Evolutionary conservation across 2,888 invertebrate species (phyloP).

Genomic region (Agrilus mali): DNA sequence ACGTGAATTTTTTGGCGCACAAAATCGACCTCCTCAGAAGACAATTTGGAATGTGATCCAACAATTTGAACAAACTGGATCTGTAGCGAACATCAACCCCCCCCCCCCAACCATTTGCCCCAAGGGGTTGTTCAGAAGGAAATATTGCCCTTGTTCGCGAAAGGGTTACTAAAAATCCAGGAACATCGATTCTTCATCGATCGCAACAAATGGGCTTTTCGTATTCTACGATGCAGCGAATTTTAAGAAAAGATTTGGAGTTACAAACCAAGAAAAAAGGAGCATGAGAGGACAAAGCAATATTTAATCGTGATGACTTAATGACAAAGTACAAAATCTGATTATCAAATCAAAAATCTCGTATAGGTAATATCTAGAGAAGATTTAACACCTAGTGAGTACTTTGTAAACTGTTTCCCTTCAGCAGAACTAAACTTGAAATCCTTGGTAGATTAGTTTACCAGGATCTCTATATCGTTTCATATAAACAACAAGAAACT

Average conservation of each 20-base stretch:
- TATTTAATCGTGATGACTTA: no score
- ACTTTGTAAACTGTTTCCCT: no score
- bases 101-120: neutral
- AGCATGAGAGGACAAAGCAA: no score
- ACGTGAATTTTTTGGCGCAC: neutral
- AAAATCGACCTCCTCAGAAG: neutral
- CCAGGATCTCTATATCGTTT: constrained; percentile 1
- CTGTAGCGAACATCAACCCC: neutral
- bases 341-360: no score
- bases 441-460: no score
- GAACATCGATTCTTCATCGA: constrained; percentile 1
- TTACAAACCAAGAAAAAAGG: no score
- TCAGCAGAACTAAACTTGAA: neutral
- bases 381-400: no score
- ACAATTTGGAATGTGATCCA: neutral
- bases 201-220: neutral
- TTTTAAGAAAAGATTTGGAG: no score
- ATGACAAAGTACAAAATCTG: no score
- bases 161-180: neutral
- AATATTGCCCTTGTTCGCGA: neutral
- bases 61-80: neutral
- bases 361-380: no score
- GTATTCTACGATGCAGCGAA: no score
- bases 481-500: no score
- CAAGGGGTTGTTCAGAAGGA: neutral